A percentile compares a stretch with the other conserved stretches of the same genome.
Conservation (phyloP, 2,888 invertebrate genomes). For the Melanostoma scalare region DNA sequence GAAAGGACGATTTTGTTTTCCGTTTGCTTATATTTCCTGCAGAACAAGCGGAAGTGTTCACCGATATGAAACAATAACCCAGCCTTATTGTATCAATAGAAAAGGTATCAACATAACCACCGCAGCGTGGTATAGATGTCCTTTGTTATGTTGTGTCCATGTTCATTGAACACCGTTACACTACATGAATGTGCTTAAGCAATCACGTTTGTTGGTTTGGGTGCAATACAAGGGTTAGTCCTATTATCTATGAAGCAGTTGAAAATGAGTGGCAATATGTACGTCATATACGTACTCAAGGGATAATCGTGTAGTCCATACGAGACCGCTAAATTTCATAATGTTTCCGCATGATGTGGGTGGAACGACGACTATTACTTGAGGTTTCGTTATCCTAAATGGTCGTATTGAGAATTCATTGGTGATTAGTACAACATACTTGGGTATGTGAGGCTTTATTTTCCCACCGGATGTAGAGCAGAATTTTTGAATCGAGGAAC, state of each 20-base stretch:
- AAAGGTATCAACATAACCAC: not conserved
- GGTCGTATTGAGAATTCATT: slow-evolving; percentile 26
- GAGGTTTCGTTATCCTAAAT: slow-evolving; percentile 15
- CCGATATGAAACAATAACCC: slow-evolving; percentile 67
- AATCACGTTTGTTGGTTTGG: slow-evolving; percentile 2
- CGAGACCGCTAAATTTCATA: slow-evolving; percentile 48
- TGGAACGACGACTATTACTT: slow-evolving; percentile 40
- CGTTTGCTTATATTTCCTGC: slow-evolving; percentile 67
- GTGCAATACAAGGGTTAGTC: not conserved
- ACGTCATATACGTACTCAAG: not conserved
- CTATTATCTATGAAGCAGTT: slow-evolving; percentile 19
- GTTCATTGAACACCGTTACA: slow-evolving; percentile 42
- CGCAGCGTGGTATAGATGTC: slow-evolving; percentile 26
- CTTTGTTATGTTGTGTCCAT: slow-evolving; percentile 41
- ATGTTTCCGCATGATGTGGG: slow-evolving; percentile 51
- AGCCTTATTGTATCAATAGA: not conserved
- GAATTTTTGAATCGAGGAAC: too few species aligned
- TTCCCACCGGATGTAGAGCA: too few species aligned
- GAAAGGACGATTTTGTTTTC: slow-evolving; percentile 53
- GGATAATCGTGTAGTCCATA: slow-evolving; percentile 16
- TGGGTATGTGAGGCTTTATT: not conserved
- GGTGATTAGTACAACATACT: slow-evolving; percentile 38
- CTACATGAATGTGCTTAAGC: slow-evolving; percentile 50
- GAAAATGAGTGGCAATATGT: slow-evolving; percentile 16
- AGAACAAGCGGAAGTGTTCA: slow-evolving; percentile 53